Percentiles rank a stretch among this genome's conserved stretches.
Conservation (phyloP, 2,113 vertebrate species). For the Hypanus sabinus region DNA sequence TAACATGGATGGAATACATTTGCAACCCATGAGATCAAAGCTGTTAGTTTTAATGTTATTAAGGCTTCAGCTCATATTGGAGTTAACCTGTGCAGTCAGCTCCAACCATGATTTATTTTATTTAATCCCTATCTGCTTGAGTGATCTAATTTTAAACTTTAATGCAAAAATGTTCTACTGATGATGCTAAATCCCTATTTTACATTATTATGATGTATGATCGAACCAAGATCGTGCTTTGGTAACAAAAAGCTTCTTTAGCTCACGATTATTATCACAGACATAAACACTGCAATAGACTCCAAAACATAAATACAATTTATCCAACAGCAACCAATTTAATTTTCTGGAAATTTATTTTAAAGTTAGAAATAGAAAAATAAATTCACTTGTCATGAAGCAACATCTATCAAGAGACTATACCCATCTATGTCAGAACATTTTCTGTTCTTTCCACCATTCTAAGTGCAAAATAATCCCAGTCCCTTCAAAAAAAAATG, state of each 20-base stretch:
- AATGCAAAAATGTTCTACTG: background rate
- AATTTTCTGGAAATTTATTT: background rate
- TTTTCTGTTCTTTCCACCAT: background rate
- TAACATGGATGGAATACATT: background rate
- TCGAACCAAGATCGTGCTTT: background rate
- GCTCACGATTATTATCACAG: background rate
- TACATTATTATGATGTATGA: background rate
- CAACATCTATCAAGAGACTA: background rate
- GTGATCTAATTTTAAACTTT: background rate
- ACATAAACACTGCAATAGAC: background rate
- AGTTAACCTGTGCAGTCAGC: background rate
- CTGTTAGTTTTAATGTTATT: background rate
- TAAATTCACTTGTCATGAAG: background rate
- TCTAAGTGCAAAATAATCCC: background rate
- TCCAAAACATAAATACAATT: background rate
- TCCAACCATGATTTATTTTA: background rate
- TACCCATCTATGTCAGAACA: background rate
- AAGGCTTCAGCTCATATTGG: background rate
- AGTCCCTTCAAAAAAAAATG: background rate
- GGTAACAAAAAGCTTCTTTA: background rate
- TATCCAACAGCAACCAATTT: background rate
- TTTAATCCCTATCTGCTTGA: background rate
- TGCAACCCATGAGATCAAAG: background rate
- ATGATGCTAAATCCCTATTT: background rate
- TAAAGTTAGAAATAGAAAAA: background rate